Conservation (phyloP, 2,888 invertebrate genomes). For the Sesia apiformis region DNA sequence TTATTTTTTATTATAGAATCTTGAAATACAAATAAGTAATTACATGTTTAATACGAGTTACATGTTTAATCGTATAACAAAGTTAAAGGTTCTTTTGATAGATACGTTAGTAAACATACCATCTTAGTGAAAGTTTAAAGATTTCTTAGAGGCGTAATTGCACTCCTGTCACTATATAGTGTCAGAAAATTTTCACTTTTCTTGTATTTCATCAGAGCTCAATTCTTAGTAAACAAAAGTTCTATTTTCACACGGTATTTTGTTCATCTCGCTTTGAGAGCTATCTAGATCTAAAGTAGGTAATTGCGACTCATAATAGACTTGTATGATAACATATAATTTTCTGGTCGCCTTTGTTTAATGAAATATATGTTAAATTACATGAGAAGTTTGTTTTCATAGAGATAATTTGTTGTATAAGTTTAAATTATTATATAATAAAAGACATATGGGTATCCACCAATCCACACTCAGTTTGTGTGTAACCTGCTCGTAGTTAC, state of each 20-base stretch:
- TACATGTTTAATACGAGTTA: too few relatives aligned
- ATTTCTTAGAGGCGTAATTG: constrained; percentile 10
- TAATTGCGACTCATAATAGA: constrained; percentile 8
- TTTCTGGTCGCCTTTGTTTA: not conserved
- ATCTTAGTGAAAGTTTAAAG: not conserved
- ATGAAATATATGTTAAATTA: not conserved
- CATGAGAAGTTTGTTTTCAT: not conserved
- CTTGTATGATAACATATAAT: not conserved
- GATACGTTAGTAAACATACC: too few relatives aligned
- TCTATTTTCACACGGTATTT: constrained; percentile 29
- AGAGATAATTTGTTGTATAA: too few relatives aligned
- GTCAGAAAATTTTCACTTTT: constrained; percentile 31
- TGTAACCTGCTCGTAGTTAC: too few relatives aligned
- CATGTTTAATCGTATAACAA: too few relatives aligned
- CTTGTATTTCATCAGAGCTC: constrained; percentile 25
- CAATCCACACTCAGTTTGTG: too few relatives aligned
- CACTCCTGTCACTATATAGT: constrained; percentile 11
- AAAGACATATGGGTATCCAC: too few relatives aligned
- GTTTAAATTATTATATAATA: too few relatives aligned
- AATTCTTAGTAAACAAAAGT: constrained; percentile 19
- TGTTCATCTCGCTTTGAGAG: constrained; percentile 23
- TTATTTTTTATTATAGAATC: too few relatives aligned
- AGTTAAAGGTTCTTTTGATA: too few relatives aligned
- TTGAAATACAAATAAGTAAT: too few relatives aligned
- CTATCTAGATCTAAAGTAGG: constrained; percentile 13